Evolutionary conservation across 2,888 invertebrate species (phyloP).

Genomic region (Apodemia mormo): DNA sequence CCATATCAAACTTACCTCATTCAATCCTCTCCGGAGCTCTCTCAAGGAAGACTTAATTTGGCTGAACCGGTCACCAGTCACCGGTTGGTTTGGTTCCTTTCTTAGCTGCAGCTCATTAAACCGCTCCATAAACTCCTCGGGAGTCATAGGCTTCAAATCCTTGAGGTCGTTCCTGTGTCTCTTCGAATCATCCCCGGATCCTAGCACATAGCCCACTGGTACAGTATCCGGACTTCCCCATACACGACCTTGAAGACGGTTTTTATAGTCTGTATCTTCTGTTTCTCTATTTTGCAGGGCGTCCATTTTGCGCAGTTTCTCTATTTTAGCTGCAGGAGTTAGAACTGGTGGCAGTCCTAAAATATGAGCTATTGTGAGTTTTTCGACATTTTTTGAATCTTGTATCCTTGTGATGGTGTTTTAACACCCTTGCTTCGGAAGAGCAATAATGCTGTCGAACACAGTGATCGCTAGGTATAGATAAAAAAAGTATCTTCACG

Average conservation of each 20-base stretch:
- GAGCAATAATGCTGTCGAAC: too few relatives aligned
- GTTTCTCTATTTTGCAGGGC: constrained; percentile 56
- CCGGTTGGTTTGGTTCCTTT: constrained; percentile 28
- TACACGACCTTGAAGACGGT: constrained; percentile 44
- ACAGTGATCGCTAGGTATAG: too few relatives aligned
- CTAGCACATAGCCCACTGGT: constrained; percentile 35
- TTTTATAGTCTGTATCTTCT: constrained; percentile 44
- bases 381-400: too few relatives aligned
- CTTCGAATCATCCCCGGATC: constrained; percentile 31
- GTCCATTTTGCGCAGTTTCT: constrained; percentile 76
- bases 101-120: constrained; percentile 54
- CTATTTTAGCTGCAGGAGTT: constrained; percentile 59
- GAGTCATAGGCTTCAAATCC: constrained; percentile 62
- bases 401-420: too few relatives aligned
- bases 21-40: constrained; percentile 64
- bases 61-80: constrained; percentile 54
- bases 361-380: neutral
- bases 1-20: constrained; percentile 50
- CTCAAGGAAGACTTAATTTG: constrained; percentile 68
- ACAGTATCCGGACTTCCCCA: constrained; percentile 34
- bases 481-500: too few relatives aligned
- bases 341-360: constrained; percentile 70
- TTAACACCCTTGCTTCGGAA: too few relatives aligned
- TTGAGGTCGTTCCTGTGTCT: constrained; percentile 41
- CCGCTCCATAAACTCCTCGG: constrained; percentile 58